Evolutionary conservation across 2,113 vertebrate genomes (phyloP).

Genomic region (Paralichthys olivaceus): DNA sequence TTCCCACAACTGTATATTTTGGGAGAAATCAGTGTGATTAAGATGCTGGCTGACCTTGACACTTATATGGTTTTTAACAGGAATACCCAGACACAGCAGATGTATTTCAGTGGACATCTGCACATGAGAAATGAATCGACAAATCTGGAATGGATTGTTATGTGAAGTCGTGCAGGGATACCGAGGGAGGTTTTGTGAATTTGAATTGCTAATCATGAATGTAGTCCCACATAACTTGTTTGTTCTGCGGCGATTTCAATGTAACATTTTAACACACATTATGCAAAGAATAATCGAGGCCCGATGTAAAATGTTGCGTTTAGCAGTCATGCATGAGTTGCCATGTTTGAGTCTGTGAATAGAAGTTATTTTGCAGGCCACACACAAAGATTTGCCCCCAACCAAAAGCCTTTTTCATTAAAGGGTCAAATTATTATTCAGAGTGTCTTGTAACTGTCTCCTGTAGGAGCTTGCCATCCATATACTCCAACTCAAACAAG

Average conservation of each 20-base stretch:
- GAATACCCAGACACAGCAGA: slow-evolving; percentile 61
- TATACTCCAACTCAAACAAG: too few relatives aligned
- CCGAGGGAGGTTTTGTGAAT: slow-evolving; percentile 39
- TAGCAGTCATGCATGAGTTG: slow-evolving; percentile 1
- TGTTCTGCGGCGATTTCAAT: slow-evolving; percentile 16
- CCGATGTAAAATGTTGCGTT: slow-evolving; percentile 26
- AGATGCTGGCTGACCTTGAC: slow-evolving; percentile 69
- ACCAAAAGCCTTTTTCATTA: not conserved
- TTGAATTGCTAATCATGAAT: slow-evolving; percentile 34
- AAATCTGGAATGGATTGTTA: slow-evolving; percentile 70
- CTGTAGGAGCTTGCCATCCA: too few relatives aligned
- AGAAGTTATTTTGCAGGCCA: slow-evolving; percentile 9
- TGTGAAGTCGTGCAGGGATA: slow-evolving; percentile 64
- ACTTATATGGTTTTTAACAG: slow-evolving; percentile 70
- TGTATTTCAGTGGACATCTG: slow-evolving; percentile 76
- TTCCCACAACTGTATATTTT: slow-evolving; percentile 28
- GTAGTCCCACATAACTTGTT: slow-evolving; percentile 12
- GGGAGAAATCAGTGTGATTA: slow-evolving; percentile 59
- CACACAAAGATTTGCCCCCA: slow-evolving; percentile 13
- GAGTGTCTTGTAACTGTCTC: too few relatives aligned
- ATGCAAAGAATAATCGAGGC: slow-evolving; percentile 36
- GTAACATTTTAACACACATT: slow-evolving; percentile 17
- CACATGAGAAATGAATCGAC: slow-evolving; percentile 48
- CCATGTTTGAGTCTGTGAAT: slow-evolving; percentile 23
- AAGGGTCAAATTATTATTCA: too few relatives aligned